Conservation (phyloP, 2,797 vertebrate genomes). For the Myripristis murdjan region DNA sequence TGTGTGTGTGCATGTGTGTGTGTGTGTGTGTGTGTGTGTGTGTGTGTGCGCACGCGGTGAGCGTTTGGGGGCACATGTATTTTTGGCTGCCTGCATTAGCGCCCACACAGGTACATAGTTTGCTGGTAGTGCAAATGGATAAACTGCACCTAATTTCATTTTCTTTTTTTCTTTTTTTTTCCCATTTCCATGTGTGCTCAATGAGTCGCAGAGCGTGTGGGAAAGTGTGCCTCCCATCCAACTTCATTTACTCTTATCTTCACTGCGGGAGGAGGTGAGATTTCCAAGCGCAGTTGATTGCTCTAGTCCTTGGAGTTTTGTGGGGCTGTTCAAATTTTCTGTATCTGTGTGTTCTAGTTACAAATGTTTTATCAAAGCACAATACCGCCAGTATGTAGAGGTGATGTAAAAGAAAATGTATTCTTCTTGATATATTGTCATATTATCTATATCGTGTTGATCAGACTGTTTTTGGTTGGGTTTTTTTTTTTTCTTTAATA, state of each 20-base stretch:
- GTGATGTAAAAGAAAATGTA: slow-evolving; percentile 84
- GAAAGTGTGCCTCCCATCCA: slow-evolving; percentile 30
- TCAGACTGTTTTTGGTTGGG: slow-evolving; percentile 68
- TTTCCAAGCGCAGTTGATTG: slow-evolving; percentile 26
- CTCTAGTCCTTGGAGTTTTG: slow-evolving; percentile 64
- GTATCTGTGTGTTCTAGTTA: slow-evolving; percentile 83
- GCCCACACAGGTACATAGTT: slow-evolving; percentile 16
- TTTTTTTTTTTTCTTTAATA: slow-evolving; percentile 80
- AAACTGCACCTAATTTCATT: slow-evolving; percentile 40
- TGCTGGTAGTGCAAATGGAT: slow-evolving; percentile 35
- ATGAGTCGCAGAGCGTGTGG: slow-evolving; percentile 30
- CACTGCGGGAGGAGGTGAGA: slow-evolving; percentile 34
- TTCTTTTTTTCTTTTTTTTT: slow-evolving; percentile 39
- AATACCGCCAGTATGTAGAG: slow-evolving; percentile 86
- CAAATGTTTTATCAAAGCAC: slow-evolving; percentile 89
- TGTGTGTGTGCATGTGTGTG: no score
- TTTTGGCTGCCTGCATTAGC: slow-evolving; percentile 21
- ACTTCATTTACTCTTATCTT: slow-evolving; percentile 56
- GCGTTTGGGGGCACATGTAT: slow-evolving; percentile 22
- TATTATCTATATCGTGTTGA: slow-evolving; percentile 82
- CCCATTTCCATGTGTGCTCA: slow-evolving; percentile 42
- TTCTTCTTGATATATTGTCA: slow-evolving; percentile 85
- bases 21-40: slow-evolving; percentile 18
- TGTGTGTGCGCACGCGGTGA: slow-evolving; percentile 2
- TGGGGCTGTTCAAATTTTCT: slow-evolving; percentile 74